Conservation (phyloP, 2,113 vertebrate species). For the Syngnathus typhle region DNA sequence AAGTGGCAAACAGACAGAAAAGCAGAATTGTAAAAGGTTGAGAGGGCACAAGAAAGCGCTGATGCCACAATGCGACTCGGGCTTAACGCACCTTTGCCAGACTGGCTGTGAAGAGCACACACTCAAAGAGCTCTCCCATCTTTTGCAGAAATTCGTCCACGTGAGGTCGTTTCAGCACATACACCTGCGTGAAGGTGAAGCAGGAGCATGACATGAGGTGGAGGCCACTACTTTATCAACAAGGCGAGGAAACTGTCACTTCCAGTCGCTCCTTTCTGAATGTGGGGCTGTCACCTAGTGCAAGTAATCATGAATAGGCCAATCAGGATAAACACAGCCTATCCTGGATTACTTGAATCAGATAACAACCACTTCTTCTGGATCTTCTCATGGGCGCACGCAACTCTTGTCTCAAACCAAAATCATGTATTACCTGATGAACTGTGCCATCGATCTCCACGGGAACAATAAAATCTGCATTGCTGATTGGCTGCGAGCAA, state of each 20-base stretch:
- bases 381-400: conserved; percentile 4
- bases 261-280: conserved; percentile 8
- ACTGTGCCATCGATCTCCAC: conserved; percentile 98
- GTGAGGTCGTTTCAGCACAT: conserved; percentile 92
- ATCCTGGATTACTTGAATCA: conserved; percentile 99
- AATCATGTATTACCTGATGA: conserved; percentile 83
- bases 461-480: conserved; percentile 97
- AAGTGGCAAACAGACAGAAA: conserved; percentile 48
- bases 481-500: conserved; percentile 86
- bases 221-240: not conserved
- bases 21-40: conserved; percentile 41
- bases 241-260: not conserved
- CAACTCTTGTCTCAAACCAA: not conserved
- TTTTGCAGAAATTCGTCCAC: conserved; percentile 96
- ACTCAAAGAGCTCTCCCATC: conserved; percentile 98
- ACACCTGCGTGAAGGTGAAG: conserved; percentile 76
- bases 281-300: conserved; percentile 74
- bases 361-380: conserved; percentile 70
- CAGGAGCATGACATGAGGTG: not conserved
- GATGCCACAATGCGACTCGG: not conserved
- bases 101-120: conserved; percentile 97
- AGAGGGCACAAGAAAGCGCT: conserved; percentile 14
- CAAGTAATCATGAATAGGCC: conserved; percentile 99
- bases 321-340: conserved; percentile 88
- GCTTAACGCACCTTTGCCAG: conserved; percentile 85